Conservation (phyloP, 2,888 invertebrate species). For the Tipula confusa region DNA sequence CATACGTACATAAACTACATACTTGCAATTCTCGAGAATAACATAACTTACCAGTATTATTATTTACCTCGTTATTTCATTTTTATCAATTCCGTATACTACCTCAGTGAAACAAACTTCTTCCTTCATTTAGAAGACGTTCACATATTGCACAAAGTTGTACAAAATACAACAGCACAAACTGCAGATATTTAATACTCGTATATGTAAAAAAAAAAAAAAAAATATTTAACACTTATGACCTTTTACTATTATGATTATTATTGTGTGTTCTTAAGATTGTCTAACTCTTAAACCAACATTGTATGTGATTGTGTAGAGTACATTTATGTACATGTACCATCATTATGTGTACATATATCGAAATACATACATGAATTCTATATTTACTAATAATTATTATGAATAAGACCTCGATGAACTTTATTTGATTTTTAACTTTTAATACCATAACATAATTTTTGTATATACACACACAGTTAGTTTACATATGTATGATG, state of each 20-base stretch:
- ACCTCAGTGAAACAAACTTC: neutral
- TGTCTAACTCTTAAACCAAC: neutral
- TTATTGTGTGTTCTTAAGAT: neutral
- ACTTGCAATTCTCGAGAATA: no score
- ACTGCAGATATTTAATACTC: neutral
- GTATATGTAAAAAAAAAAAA: neutral
- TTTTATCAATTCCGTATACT: no score
- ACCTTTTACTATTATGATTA: neutral
- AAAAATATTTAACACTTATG: neutral
- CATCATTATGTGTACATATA: neutral
- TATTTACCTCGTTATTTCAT: no score
- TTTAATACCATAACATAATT: slow-evolving; percentile 3
- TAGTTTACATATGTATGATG: neutral
- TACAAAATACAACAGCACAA: neutral
- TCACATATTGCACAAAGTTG: neutral
- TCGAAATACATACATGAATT: neutral
- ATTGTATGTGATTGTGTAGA: neutral
- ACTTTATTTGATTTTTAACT: slow-evolving; percentile 25
- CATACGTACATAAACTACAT: no score
- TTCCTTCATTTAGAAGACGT: neutral
- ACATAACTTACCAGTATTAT: no score
- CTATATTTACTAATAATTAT: neutral
- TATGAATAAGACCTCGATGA: slow-evolving; percentile 12
- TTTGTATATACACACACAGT: neutral
- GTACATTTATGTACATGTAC: neutral